Conservation (phyloP, 2,797 vertebrate genomes). For the Knipowitschia caucasica region DNA sequence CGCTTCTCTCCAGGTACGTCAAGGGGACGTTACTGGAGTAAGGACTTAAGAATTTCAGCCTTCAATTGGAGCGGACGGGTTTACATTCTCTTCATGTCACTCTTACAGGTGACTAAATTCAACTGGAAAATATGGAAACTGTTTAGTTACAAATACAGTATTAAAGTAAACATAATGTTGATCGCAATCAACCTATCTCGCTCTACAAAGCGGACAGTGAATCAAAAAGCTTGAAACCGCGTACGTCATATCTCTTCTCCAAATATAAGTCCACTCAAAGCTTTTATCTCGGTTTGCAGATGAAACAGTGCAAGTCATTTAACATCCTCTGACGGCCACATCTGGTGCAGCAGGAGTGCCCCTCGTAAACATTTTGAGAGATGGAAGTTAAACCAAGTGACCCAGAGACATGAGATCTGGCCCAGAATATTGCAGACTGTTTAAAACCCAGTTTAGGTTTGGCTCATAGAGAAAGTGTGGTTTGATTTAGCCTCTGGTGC, state of each 20-base stretch:
- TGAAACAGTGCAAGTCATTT: slow-evolving; percentile 44
- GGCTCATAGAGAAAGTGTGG: slow-evolving; percentile 52
- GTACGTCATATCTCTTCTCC: not conserved
- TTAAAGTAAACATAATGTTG: not conserved
- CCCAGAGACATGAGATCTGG: slow-evolving; percentile 35
- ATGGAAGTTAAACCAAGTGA: slow-evolving; percentile 51
- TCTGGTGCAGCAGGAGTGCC: slow-evolving; percentile 41
- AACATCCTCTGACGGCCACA: slow-evolving; percentile 45
- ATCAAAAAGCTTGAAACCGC: not conserved
- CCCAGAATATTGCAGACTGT: slow-evolving; percentile 40
- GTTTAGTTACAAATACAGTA: not conserved
- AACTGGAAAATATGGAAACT: not conserved
- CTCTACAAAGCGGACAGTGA: not conserved
- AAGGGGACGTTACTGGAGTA: too few species aligned
- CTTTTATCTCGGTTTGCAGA: slow-evolving; percentile 21
- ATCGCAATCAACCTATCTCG: not conserved
- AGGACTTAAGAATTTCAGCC: too few species aligned
- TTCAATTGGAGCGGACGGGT: too few species aligned
- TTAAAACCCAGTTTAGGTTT: slow-evolving; percentile 49
- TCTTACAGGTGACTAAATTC: not conserved
- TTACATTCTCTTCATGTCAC: too few species aligned
- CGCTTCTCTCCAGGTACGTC: too few species aligned
- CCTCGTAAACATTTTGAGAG: slow-evolving; percentile 45
- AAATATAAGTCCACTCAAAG: not conserved
- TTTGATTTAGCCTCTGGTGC: slow-evolving; percentile 58